phyloP scores from a whole-genome alignment of 2,113 vertebrate species.

The Equus quagga region DNA sequence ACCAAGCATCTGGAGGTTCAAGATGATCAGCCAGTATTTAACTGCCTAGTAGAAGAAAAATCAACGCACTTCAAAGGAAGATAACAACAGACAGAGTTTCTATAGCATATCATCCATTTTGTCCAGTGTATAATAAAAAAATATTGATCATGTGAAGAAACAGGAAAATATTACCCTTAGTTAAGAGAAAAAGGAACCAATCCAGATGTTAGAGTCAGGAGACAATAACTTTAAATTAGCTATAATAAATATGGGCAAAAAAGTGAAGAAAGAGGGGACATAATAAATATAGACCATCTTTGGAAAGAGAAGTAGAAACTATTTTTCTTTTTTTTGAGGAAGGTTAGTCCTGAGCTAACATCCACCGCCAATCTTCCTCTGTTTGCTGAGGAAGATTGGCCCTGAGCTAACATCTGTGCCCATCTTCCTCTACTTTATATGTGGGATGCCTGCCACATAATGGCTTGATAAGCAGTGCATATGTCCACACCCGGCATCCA shows the following conservation, averaged over 20 bases:
- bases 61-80: neutral
- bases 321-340: neutral
- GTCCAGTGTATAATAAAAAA: neutral
- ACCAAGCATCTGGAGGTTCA: neutral
- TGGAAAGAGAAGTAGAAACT: neutral
- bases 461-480: too few relatives aligned
- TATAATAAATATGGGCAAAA: neutral
- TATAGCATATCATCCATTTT: neutral
- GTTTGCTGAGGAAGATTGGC: too few relatives aligned
- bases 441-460: too few relatives aligned
- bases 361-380: too few relatives aligned
- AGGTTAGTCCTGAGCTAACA: too few relatives aligned
- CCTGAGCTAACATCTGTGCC: too few relatives aligned
- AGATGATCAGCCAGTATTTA: neutral
- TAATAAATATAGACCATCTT: neutral
- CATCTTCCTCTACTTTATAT: too few relatives aligned
- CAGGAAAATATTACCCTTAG: neutral
- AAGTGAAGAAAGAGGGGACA: neutral
- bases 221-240: neutral
- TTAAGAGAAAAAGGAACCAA: neutral
- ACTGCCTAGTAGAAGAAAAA: neutral
- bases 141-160: neutral
- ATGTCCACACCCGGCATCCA: too few relatives aligned
- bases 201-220: neutral
- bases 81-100: neutral